A percentile compares a stretch with the other conserved stretches of the same genome.
These are phyloP conservation scores for Horisme vitalbata DNA, from an alignment of 2,888 invertebrate genomes.

Conservation along the genomic window DNA sequence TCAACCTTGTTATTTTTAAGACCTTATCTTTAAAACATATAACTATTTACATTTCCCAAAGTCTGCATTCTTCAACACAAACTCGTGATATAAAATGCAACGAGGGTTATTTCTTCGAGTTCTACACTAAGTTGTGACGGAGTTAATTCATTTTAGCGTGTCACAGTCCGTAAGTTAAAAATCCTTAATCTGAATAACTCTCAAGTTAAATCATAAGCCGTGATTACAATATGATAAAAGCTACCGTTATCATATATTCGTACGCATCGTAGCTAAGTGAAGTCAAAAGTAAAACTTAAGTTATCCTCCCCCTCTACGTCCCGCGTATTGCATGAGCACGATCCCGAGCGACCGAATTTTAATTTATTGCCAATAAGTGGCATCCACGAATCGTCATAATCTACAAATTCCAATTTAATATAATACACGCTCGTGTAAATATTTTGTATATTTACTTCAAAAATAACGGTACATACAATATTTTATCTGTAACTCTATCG, in stretches of 20 bases:
- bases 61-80: slow-evolving; percentile 79
- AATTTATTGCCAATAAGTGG: slow-evolving; percentile 36
- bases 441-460: slow-evolving; percentile 84
- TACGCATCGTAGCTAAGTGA: slow-evolving; percentile 67
- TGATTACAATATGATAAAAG: slow-evolving; percentile 78
- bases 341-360: slow-evolving; percentile 40
- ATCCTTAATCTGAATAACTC: slow-evolving; percentile 68
- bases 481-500: slow-evolving; percentile 79
- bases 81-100: slow-evolving; percentile 80
- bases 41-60: slow-evolving; percentile 81
- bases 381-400: slow-evolving; percentile 43
- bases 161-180: slow-evolving; percentile 72
- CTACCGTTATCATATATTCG: slow-evolving; percentile 72
- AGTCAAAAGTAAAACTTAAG: slow-evolving; percentile 69
- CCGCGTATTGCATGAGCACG: slow-evolving; percentile 49
- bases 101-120: slow-evolving; percentile 72
- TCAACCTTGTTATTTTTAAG: slow-evolving; percentile 79
- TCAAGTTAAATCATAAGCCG: slow-evolving; percentile 73
- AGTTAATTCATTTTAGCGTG: slow-evolving; percentile 74
- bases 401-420: slow-evolving; percentile 57
- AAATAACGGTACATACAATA: slow-evolving; percentile 83
- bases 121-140: slow-evolving; percentile 80
- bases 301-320: slow-evolving; percentile 70
- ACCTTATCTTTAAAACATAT: slow-evolving; percentile 80
- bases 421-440: slow-evolving; percentile 81